Conservation (phyloP, 2,797 vertebrate genomes). For the Hippopotamyrus pictus region DNA sequence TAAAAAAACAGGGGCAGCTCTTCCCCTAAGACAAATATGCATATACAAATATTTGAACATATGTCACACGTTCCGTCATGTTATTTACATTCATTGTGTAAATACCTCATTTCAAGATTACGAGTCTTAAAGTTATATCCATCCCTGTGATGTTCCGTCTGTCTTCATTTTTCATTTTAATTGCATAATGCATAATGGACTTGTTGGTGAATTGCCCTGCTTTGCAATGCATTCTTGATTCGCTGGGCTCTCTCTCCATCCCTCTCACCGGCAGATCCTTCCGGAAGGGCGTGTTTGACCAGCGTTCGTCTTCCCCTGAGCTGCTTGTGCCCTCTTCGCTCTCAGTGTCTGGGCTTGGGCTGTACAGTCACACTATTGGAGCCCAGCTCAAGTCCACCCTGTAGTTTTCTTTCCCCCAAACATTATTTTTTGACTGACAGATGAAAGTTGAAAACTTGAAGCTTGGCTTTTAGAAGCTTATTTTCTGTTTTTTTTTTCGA, state of each 20-base stretch:
- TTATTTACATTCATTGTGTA: neutral
- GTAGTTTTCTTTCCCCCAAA: neutral
- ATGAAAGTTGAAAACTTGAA: neutral
- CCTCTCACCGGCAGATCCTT: neutral
- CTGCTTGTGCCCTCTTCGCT: neutral
- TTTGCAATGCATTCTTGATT: neutral
- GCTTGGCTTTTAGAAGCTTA: neutral
- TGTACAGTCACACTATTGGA: neutral
- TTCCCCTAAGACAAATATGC: constrained; percentile 2
- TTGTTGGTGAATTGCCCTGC: neutral
- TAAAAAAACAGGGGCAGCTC: neutral
- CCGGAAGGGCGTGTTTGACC: neutral
- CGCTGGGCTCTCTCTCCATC: neutral
- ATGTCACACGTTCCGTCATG: neutral
- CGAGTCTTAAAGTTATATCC: neutral
- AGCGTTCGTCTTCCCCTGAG: neutral
- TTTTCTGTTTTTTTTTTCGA: neutral
- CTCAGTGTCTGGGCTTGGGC: neutral
- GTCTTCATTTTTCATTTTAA: neutral
- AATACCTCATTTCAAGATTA: neutral
- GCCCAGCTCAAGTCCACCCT: neutral
- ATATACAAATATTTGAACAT: neutral
- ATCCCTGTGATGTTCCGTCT: neutral
- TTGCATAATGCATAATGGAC: neutral
- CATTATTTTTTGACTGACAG: neutral